These are phyloP conservation scores for Urocitellus parryii DNA, from an alignment of 2,113 vertebrate genomes.

Conservation along the genomic window DNA sequence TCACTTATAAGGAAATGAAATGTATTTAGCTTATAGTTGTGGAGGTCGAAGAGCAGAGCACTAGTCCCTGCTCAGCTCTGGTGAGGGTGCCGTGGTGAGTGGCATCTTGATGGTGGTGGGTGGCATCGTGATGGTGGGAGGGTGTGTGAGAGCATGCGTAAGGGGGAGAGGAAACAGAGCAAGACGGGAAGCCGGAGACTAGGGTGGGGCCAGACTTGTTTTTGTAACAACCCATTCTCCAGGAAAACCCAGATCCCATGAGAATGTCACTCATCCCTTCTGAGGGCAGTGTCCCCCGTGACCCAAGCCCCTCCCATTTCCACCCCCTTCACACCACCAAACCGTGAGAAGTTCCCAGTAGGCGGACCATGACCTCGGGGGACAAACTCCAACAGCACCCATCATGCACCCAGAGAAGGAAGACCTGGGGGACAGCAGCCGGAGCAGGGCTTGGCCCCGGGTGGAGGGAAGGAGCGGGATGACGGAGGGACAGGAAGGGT, in stretches of 20 bases:
- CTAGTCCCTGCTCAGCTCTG: background rate
- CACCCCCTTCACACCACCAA: background rate
- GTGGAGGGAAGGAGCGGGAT: background rate
- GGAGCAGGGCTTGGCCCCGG: no score
- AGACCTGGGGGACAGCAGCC: background rate
- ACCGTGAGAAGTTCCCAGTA: background rate
- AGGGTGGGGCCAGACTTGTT: background rate
- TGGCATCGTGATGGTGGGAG: no score
- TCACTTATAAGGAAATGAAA: background rate
- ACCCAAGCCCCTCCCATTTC: background rate
- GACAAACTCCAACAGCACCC: background rate
- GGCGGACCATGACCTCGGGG: background rate
- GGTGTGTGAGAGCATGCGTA: no score
- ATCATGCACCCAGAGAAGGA: background rate
- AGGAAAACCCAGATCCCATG: background rate
- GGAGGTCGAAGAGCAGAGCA: background rate
- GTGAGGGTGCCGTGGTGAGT: background rate
- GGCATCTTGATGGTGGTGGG: background rate
- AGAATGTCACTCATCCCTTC: background rate
- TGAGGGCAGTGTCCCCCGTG: background rate
- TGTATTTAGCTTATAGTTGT: no score
- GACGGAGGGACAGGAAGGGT: background rate
- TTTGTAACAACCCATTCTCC: background rate
- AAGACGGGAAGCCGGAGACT: background rate
- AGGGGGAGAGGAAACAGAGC: no score